Percentiles rank a stretch among this genome's conserved stretches.
These are phyloP conservation scores for Odontamblyopus lacepedii DNA, from an alignment of 2,797 vertebrate species.

Conservation along the genomic window DNA sequence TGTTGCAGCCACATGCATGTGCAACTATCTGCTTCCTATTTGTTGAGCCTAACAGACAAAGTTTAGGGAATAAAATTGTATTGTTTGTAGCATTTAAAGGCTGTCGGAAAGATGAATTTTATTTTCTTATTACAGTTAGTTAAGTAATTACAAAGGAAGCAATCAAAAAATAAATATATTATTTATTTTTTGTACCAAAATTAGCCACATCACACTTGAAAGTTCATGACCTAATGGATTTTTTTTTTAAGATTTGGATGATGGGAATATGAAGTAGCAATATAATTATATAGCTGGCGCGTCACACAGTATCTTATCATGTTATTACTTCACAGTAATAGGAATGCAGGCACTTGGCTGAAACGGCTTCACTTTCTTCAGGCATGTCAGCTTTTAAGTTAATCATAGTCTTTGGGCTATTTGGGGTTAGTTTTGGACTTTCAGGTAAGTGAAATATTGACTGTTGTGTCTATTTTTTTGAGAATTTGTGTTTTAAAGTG, in stretches of 20 bases:
- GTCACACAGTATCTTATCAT: neutral
- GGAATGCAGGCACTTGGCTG: neutral
- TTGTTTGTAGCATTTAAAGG: neutral
- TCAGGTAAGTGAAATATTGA: slow-evolving; percentile 48
- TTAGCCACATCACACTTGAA: neutral
- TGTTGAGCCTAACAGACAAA: slow-evolving; percentile 24
- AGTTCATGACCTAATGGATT: neutral
- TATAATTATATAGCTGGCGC: neutral
- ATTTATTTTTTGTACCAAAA: no score
- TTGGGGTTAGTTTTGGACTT: slow-evolving; percentile 35
- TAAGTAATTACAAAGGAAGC: no score
- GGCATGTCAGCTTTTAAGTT: slow-evolving; percentile 51
- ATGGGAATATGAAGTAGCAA: no score
- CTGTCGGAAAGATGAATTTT: neutral
- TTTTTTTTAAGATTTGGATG: no score
- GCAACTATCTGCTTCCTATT: neutral
- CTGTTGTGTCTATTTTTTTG: neutral
- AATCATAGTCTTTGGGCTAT: slow-evolving; percentile 49
- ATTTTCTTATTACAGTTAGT: neutral
- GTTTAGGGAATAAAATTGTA: fast-evolving
- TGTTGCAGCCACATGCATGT: neutral
- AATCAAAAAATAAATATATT: no score
- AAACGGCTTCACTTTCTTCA: neutral
- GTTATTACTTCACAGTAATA: neutral
- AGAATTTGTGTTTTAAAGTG: neutral